Base-by-base conservation (phyloP, 1,140 invertebrate species). In the Batillaria attramentaria region DNA sequence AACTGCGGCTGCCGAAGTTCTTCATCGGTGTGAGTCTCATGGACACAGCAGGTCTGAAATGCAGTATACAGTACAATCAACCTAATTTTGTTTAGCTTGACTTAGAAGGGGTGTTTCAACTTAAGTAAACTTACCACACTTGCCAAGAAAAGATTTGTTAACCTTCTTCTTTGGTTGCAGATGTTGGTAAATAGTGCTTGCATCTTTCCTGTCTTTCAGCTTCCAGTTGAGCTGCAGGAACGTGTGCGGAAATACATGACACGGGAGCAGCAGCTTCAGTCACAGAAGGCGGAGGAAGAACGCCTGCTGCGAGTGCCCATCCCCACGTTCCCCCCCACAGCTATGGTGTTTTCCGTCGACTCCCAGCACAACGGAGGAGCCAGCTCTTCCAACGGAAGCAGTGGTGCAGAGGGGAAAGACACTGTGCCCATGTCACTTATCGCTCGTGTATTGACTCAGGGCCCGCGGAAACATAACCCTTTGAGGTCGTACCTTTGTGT, bases 341-440 rank as follows among this genome's bases (percentile, higher is more conserved):
- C 96, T 16, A 96, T 97, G 95, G 95, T 97, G 2, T 97, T 96
- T 86, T 96, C 95, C 69, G 93, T 96, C 72, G 94, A 93, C 88
- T 92, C 92, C 87, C 82, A 83, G 76, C 73, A 81, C n/a, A 79
- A 79, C 41, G 76, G 60, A 41, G 20, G 84, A 86, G 70, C 79
- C 79, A 50, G 77, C 33, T 37, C 62, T 28, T 10, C 70, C 35
- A 60, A 72, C 33, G 73, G 54, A 28, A 72, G 62, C 66, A 72
- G 72, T 50, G 42, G 41, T 13, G 70, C 72, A 31, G 82, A 86
- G 3, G 84, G 88, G 65, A 78, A 79, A 33, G 96, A 97, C 79
- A 94, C 95, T 84, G 96, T 98, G 35, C 97, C 97, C 16, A 96
- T 96, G 43, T 95, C 96, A 24, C 94, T 98, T 68, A 96, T 98